Base-by-base conservation (phyloP, 2,797 vertebrate species). In the Rhincodon typus region DNA sequence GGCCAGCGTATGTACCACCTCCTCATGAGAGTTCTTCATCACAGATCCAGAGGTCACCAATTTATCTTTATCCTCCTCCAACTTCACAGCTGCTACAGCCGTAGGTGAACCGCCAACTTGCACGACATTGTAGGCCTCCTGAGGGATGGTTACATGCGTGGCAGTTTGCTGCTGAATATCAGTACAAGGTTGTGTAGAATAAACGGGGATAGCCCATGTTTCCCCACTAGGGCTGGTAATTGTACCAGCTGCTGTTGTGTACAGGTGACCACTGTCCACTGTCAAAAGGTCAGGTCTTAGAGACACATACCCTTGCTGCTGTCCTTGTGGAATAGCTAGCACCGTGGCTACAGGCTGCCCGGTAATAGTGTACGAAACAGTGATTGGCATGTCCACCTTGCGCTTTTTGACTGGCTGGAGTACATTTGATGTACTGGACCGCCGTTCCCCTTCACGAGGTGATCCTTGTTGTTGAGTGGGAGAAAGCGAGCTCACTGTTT, bases 191-290 rank as follows among this genome's bases (percentile, higher is more conserved):
- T 98, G 99, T 96, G 99, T 98, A 12, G 99, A 99, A 97, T 99
- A 99, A 97, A 99, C 99, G 0, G 99, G 99, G 97, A 99, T 99
- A 97, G 99, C 99, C 99, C 99, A 99, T 87, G 99, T 99, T 97
- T 99, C 99, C 96, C 99, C 99, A 84, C 99, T 99, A 96, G 99
- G 98, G 97, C 99, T 99, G 96, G 99, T 99, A 97, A 99, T 99
- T 96, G 99, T 99, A 97, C 99, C 99, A 77, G 99, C 99, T 96
- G 99, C 98, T 97, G 98, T 95, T 3, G 94, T 99, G 97, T 99
- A 99, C 96, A 99, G 98, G 96, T 99, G 99, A 95, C 98, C 98
- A 97, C 99, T 99, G 98, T 99, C 99, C 97, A 99, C 99, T 27
- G 99, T 99, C 96, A 99, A 97, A 79, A 99, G 98, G 97, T 99